These are phyloP conservation scores for Sinocyclocheilus anophthalmus DNA, from an alignment of 2,113 vertebrate species.

Conservation along the genomic window DNA sequence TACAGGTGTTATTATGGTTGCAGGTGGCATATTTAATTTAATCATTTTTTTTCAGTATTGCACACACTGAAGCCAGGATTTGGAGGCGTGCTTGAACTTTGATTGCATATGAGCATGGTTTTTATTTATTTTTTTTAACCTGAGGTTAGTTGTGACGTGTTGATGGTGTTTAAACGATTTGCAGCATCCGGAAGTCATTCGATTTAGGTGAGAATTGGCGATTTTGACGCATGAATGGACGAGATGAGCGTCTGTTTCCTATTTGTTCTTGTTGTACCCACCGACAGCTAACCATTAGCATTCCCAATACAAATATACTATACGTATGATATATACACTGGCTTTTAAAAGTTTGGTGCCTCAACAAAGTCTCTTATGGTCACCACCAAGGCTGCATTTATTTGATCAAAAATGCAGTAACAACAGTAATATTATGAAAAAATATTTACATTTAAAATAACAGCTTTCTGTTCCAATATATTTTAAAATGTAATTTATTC, in stretches of 20 bases:
- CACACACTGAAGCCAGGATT: not conserved
- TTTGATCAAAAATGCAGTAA: not conserved
- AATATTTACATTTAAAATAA: not conserved
- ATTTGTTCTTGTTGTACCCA: not conserved
- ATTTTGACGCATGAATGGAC: not conserved
- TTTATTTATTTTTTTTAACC: not conserved
- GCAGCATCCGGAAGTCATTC: not conserved
- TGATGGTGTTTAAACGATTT: not conserved
- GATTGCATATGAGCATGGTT: not conserved
- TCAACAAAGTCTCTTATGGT: not conserved
- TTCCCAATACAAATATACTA: not conserved
- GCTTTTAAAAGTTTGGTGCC: not conserved
- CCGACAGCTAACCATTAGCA: not conserved
- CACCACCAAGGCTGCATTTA: not conserved
- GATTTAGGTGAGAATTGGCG: not conserved
- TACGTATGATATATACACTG: not conserved
- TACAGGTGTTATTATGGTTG: constrained; percentile 32
- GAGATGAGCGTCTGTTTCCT: not conserved
- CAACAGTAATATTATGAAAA: not conserved
- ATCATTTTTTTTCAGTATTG: not conserved
- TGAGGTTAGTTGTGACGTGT: not conserved
- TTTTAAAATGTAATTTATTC: not conserved
- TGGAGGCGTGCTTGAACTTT: not conserved
- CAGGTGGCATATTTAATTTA: constrained; percentile 28
- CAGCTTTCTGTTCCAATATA: not conserved